phyloP scores from a whole-genome alignment of 2,888 invertebrate species.

The Nasonovia ribisnigri region DNA sequence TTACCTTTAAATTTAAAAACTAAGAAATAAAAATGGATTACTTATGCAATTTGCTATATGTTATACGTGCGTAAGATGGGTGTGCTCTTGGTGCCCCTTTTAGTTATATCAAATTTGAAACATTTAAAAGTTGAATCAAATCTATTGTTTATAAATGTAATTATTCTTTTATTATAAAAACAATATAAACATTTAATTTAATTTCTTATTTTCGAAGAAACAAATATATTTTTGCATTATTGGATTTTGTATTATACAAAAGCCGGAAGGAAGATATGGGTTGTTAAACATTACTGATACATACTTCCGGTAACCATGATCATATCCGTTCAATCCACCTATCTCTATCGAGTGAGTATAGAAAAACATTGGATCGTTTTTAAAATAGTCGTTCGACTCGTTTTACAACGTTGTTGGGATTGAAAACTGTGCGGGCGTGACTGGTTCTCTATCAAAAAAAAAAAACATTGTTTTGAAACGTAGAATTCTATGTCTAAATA shows the following conservation, averaged over 20 bases:
- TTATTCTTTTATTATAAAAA: not conserved
- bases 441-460: conserved; percentile 57
- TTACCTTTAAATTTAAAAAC: not conserved
- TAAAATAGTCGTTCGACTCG: conserved; percentile 54
- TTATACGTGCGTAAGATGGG: not conserved
- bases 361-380: conserved; percentile 56
- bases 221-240: conserved; percentile 43
- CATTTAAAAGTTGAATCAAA: not conserved
- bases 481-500: conserved; percentile 56
- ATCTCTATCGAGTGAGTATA: conserved; percentile 29
- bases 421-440: conserved; percentile 64
- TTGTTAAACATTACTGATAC: conserved; percentile 61
- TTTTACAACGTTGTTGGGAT: conserved; percentile 58
- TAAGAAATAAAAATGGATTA: not conserved
- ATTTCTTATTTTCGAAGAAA: conserved; percentile 45
- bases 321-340: conserved; percentile 62
- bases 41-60: not conserved
- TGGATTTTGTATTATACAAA: conserved; percentile 47
- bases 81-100: not conserved
- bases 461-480: conserved; percentile 56
- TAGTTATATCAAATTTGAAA: not conserved
- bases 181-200: not conserved
- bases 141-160: not conserved
- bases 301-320: conserved; percentile 64
- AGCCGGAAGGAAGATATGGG: conserved; percentile 64